Evolutionary conservation across 2,888 invertebrate genomes (phyloP).

Genomic region (Carpatolechia fugitivella): DNA sequence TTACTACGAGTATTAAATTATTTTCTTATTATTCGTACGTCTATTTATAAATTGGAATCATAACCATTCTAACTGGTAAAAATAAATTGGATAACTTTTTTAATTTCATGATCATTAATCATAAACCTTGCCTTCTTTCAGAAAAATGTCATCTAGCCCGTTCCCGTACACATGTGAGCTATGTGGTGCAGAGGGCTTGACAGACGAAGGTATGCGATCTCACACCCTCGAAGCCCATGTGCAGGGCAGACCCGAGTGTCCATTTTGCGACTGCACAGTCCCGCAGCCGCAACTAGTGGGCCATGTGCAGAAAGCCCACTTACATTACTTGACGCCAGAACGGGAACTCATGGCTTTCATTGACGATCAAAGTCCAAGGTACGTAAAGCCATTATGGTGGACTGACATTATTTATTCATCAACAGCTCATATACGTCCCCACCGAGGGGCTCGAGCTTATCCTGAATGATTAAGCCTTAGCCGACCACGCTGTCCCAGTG

Average conservation of each 20-base stretch:
- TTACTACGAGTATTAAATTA: no score
- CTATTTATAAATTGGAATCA: no score
- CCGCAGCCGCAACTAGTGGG: conserved; percentile 86
- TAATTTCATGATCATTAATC: no score
- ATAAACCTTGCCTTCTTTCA: no score
- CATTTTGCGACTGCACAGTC: conserved; percentile 88
- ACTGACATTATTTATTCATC: not conserved
- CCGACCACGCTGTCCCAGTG: no score
- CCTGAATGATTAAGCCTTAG: no score
- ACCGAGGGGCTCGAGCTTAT: no score
- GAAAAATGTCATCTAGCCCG: conserved; percentile 70
- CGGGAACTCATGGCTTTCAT: conserved; percentile 88
- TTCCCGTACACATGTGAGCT: conserved; percentile 86
- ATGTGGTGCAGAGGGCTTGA: conserved; percentile 90
- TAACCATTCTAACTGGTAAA: no score
- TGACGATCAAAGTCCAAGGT: conserved; percentile 84
- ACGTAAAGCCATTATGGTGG: not conserved
- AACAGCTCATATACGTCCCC: no score
- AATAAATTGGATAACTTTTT: no score
- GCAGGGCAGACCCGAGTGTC: conserved; percentile 88
- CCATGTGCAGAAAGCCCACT: conserved; percentile 91
- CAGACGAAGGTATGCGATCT: conserved; percentile 87
- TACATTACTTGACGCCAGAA: conserved; percentile 90
- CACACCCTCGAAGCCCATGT: conserved; percentile 90
- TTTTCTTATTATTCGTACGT: no score